Conservation (phyloP, 2,888 invertebrate genomes). For the Nephrocerus scutellatus region DNA sequence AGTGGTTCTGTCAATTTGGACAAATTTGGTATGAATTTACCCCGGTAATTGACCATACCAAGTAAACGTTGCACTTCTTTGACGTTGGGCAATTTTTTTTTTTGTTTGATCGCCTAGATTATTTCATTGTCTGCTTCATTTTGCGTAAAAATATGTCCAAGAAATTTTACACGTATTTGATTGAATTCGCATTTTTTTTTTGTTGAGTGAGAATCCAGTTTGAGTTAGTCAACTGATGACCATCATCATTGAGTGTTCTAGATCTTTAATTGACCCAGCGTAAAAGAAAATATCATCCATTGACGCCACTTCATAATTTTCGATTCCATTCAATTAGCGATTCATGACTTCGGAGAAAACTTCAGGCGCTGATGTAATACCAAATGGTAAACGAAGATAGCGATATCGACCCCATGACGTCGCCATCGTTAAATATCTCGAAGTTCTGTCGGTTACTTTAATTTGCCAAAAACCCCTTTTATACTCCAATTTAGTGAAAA, state of each 20-base stretch:
- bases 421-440: too few relatives aligned
- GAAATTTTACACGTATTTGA: too few relatives aligned
- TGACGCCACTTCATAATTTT: too few relatives aligned
- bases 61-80: slow-evolving; percentile 19
- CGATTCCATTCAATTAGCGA: too few relatives aligned
- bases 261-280: slow-evolving; percentile 19
- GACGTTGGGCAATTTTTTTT: slow-evolving; percentile 5
- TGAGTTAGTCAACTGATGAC: slow-evolving; percentile 18
- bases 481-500: too few relatives aligned
- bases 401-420: slow-evolving; percentile 17
- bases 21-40: slow-evolving; percentile 22
- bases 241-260: slow-evolving; percentile 15
- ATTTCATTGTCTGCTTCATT: slow-evolving; percentile 13
- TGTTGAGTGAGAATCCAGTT: slow-evolving; percentile 25
- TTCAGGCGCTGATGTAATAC: slow-evolving; percentile 23
- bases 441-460: too few relatives aligned
- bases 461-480: too few relatives aligned
- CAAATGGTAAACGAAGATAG: slow-evolving; percentile 12
- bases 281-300: too few relatives aligned
- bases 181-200: slow-evolving; percentile 26
- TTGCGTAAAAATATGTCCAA: slow-evolving; percentile 10
- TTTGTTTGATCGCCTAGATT: slow-evolving; percentile 7
- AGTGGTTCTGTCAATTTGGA: slow-evolving; percentile 14
- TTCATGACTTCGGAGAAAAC: too few relatives aligned
- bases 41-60: slow-evolving; percentile 7